Percentiles rank a stretch among this genome's conserved stretches.
These are phyloP conservation scores for Pogonomyrmex californicus DNA, from an alignment of 1,140 invertebrate species.

Conservation along the genomic window DNA sequence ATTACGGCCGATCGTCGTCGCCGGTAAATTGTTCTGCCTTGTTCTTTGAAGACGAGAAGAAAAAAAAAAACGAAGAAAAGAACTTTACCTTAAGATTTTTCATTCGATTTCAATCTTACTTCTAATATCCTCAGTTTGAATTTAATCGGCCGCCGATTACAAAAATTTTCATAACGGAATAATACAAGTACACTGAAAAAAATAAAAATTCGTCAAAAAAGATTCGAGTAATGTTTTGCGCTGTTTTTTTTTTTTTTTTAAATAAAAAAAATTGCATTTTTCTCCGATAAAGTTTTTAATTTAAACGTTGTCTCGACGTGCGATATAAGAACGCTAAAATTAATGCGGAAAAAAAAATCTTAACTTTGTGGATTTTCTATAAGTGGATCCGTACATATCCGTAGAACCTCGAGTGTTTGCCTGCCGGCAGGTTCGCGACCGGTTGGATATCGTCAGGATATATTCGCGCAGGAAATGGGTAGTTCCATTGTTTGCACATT, in stretches of 20 bases:
- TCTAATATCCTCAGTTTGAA: neutral
- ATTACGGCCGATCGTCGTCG: slow-evolving; percentile 24
- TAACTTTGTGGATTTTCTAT: slow-evolving; percentile 46
- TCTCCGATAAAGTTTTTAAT: neutral
- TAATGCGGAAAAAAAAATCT: slow-evolving; percentile 32
- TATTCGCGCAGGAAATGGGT: slow-evolving; percentile 81
- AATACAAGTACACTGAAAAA: neutral
- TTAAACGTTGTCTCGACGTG: neutral
- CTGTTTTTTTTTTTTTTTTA: neutral
- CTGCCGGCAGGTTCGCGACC: slow-evolving; percentile 78
- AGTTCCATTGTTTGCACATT: slow-evolving; percentile 83
- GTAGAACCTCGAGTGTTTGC: slow-evolving; percentile 70
- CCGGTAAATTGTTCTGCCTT: neutral
- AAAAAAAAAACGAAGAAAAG: neutral
- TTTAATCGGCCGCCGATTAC: neutral
- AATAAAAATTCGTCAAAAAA: slow-evolving; percentile 1
- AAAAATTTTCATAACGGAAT: neutral
- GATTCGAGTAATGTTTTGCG: neutral
- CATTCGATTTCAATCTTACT: neutral
- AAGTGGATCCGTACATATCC: slow-evolving; percentile 55
- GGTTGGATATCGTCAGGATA: slow-evolving; percentile 81
- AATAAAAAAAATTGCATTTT: neutral
- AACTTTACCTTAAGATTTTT: neutral
- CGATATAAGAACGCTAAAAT: neutral
- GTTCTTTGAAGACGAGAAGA: neutral